Conservation (phyloP, 2,113 vertebrate species). For the Psittacara wagleri region DNA sequence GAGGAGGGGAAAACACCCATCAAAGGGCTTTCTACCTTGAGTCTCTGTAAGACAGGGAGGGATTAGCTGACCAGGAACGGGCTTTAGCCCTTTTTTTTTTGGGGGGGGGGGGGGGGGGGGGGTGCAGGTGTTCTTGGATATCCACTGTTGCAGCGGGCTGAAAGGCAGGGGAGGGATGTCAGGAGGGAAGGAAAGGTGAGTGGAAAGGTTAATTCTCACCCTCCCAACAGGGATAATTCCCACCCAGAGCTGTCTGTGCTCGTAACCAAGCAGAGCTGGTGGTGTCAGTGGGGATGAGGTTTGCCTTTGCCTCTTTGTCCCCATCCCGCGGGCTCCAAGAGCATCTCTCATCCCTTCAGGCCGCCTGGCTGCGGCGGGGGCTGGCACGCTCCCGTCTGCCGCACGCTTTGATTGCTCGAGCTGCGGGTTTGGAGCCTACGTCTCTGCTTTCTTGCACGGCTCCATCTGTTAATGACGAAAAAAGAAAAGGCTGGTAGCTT, state of each 20-base stretch:
- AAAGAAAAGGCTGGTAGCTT: slow-evolving; percentile 42
- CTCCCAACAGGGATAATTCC: neutral
- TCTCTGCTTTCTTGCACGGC: slow-evolving; percentile 40
- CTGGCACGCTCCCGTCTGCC: slow-evolving; percentile 10
- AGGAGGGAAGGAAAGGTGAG: neutral
- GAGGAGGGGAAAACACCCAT: neutral
- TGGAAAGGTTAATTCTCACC: neutral
- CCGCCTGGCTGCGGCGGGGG: neutral
- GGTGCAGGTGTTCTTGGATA: neutral
- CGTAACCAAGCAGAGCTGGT: neutral
- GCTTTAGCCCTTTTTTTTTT: neutral
- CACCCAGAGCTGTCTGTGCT: neutral
- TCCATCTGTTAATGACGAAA: slow-evolving; percentile 61
- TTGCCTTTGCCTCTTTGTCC: neutral
- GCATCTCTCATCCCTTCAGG: neutral
- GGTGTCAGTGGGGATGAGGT: neutral
- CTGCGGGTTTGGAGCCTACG: slow-evolving; percentile 45
- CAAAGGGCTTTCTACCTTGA: neutral
- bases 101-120: too few species aligned
- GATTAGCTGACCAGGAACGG: neutral
- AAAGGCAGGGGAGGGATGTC: neutral
- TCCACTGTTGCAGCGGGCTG: neutral
- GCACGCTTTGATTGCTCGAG: slow-evolving; percentile 43
- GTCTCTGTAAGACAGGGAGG: neutral
- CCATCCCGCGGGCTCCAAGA: neutral